These are phyloP conservation scores for Pseudorectes ferrugineus DNA, from an alignment of 2,113 vertebrate genomes.

Conservation along the genomic window DNA sequence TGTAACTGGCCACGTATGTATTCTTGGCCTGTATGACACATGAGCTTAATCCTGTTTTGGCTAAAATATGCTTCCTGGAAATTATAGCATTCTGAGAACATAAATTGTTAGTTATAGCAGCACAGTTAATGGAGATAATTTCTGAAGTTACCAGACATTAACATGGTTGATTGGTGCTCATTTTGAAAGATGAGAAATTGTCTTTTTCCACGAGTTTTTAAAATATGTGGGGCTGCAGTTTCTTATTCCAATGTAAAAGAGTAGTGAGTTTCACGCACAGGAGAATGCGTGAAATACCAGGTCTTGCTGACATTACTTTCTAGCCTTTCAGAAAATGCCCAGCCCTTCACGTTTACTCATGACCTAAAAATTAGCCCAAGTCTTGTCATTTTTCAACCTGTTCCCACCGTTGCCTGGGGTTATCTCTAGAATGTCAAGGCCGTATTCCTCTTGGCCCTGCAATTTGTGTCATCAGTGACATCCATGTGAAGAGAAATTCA, in stretches of 20 bases:
- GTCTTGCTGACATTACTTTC: background rate
- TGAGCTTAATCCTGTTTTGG: background rate
- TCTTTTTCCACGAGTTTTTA: background rate
- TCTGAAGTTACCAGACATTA: background rate
- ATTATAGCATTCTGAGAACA: background rate
- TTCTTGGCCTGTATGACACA: background rate
- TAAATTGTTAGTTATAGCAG: background rate
- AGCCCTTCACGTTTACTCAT: background rate
- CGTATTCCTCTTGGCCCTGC: background rate
- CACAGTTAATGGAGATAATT: background rate
- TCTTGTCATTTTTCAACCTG: slow-evolving; percentile 19
- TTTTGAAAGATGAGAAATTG: background rate
- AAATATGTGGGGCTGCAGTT: background rate
- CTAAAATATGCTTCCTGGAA: background rate
- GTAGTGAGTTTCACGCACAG: background rate
- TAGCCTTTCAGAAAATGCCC: background rate
- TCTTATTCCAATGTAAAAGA: background rate
- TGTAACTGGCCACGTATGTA: background rate
- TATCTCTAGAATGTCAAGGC: background rate
- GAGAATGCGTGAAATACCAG: background rate
- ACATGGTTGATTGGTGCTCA: background rate
- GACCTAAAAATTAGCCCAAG: slow-evolving; percentile 16
- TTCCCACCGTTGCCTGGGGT: background rate
- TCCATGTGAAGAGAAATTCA: background rate
- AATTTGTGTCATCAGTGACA: slow-evolving; percentile 17